phyloP scores from a whole-genome alignment of 2,888 invertebrate species.

The Chrysodeixis includens region DNA sequence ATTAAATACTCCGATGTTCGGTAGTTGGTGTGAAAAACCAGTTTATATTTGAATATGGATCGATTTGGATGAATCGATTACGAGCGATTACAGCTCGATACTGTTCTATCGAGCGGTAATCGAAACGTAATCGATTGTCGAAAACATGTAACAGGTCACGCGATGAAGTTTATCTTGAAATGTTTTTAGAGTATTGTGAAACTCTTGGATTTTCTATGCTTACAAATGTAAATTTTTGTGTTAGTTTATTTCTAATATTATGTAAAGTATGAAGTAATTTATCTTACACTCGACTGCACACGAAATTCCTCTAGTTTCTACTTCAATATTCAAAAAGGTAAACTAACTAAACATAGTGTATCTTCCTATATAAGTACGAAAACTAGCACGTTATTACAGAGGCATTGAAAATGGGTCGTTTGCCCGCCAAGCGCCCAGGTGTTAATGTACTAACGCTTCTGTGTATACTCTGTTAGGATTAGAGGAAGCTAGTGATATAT shows the following conservation, averaged over 20 bases:
- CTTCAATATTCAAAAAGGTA: not conserved
- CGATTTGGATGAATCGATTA: slow-evolving; percentile 15
- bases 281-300: not conserved
- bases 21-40: slow-evolving; percentile 28
- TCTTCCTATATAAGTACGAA: slow-evolving; percentile 34
- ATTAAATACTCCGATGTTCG: slow-evolving; percentile 28
- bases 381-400: slow-evolving; percentile 38
- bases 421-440: slow-evolving; percentile 25
- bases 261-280: not conserved
- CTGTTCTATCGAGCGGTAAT: slow-evolving; percentile 38
- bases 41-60: slow-evolving; percentile 40
- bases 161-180: slow-evolving; percentile 11
- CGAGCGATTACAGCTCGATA: not conserved
- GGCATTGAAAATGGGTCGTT: slow-evolving; percentile 43
- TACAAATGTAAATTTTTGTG: not conserved
- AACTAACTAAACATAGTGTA: slow-evolving; percentile 8
- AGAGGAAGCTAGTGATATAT: slow-evolving; percentile 35
- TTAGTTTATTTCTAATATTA: not conserved
- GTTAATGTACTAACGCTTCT: slow-evolving; percentile 42
- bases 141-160: slow-evolving; percentile 15
- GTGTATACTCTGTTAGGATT: slow-evolving; percentile 24
- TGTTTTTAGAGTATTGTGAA: not conserved
- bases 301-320: not conserved
- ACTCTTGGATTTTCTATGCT: slow-evolving; percentile 3
- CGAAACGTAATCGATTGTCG: slow-evolving; percentile 17